phyloP scores from a whole-genome alignment of 2,888 invertebrate genomes.

The Tipula lateralis region DNA sequence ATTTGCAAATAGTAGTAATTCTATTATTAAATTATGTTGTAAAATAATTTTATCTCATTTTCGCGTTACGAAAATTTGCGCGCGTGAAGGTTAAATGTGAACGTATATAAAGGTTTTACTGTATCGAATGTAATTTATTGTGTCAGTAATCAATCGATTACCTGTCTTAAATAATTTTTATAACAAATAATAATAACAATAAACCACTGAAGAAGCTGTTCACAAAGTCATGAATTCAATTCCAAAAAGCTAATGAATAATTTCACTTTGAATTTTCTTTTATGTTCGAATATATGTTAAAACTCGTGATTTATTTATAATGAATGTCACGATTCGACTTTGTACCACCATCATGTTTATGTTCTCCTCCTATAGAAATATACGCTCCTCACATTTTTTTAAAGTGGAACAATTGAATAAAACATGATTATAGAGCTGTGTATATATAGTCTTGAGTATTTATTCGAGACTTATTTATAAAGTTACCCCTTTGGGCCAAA shows the following conservation, averaged over 20 bases:
- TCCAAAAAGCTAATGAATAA: background rate
- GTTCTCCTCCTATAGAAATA: background rate
- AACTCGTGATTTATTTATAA: constrained; percentile 1
- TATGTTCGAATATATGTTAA: background rate
- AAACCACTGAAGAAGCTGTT: background rate
- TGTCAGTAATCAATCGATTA: constrained; percentile 19
- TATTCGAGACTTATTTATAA: background rate
- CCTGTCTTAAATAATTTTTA: background rate
- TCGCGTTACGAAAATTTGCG: background rate
- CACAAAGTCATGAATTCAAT: background rate
- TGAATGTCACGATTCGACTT: constrained; percentile 9
- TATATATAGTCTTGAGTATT: background rate
- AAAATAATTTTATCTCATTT: background rate
- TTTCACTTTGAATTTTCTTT: background rate
- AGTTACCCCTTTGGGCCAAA: background rate
- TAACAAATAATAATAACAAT: background rate
- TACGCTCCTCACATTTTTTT: background rate
- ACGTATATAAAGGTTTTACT: background rate
- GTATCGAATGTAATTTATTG: background rate
- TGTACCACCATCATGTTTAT: background rate
- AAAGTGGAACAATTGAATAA: background rate
- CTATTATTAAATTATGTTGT: background rate
- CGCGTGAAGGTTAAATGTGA: background rate
- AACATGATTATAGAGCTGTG: background rate
- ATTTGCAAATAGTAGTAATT: background rate